Percentiles rank a stretch among this genome's conserved stretches.
Evolutionary conservation across 2,888 invertebrate species (phyloP).

Genomic region (Julus scanicus): DNA sequence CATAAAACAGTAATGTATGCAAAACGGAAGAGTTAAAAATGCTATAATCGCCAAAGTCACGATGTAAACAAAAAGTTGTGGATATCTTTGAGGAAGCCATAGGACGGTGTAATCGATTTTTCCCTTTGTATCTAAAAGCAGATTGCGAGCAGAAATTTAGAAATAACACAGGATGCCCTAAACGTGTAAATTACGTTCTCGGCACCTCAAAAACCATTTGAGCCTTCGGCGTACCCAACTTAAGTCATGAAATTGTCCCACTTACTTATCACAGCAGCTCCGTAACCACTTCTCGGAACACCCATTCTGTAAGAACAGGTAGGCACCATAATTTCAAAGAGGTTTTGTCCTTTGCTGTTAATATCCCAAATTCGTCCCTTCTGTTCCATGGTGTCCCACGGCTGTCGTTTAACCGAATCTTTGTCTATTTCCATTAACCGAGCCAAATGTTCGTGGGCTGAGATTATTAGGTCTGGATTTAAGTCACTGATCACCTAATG

Average conservation of each 20-base stretch:
- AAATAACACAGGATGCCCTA: neutral
- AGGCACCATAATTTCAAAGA: constrained; percentile 87
- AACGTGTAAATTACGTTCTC: neutral
- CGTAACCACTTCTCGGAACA: constrained; percentile 84
- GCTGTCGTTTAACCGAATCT: constrained; percentile 47
- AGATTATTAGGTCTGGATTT: constrained; percentile 72
- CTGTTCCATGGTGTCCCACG: constrained; percentile 52
- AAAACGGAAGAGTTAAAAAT: constrained; percentile 54
- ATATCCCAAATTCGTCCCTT: constrained; percentile 53
- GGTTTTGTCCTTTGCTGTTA: constrained; percentile 57
- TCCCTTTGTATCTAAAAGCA: constrained; percentile 62
- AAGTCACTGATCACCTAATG: constrained; percentile 73
- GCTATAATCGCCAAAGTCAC: constrained; percentile 55
- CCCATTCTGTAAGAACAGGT: constrained; percentile 99
- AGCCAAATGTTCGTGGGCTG: constrained; percentile 68
- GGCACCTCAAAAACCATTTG: too few species aligned
- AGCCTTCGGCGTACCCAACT: neutral
- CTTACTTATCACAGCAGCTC: constrained; percentile 79
- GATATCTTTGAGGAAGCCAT: constrained; percentile 81
- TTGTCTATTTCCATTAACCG: constrained; percentile 58
- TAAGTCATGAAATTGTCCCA: neutral
- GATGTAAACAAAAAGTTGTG: constrained; percentile 72
- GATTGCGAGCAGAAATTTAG: neutral
- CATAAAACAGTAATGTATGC: constrained; percentile 53
- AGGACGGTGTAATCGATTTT: constrained; percentile 74